Conservation (phyloP, 2,888 invertebrate species). For the Sphaeridia pumilis region DNA sequence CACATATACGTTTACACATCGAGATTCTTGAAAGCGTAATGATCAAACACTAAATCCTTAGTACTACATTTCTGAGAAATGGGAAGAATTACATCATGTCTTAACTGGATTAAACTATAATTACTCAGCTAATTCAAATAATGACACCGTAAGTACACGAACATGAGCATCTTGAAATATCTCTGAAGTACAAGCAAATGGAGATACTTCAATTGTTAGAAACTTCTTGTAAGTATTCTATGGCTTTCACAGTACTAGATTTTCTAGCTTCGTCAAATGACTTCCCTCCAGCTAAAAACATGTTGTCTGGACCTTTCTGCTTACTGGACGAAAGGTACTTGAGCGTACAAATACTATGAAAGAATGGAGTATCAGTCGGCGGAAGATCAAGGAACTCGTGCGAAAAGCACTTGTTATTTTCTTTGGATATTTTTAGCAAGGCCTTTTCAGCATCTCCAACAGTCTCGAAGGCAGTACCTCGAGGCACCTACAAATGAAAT, state of each 20-base stretch:
- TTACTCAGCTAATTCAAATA: too few relatives aligned
- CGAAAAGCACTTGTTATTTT: not conserved
- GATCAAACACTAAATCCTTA: too few relatives aligned
- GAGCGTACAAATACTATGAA: not conserved
- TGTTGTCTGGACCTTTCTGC: not conserved
- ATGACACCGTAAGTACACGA: too few relatives aligned
- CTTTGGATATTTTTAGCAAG: not conserved
- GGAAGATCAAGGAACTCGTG: not conserved
- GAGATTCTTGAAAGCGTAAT: too few relatives aligned
- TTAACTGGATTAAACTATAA: too few relatives aligned
- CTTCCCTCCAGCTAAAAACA: conserved; percentile 2
- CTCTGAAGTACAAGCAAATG: too few relatives aligned
- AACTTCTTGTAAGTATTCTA: conserved; percentile 2
- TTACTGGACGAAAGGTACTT: not conserved
- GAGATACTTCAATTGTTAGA: conserved; percentile 1
- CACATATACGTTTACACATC: too few relatives aligned
- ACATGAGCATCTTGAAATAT: too few relatives aligned
- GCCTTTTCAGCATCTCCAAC: not conserved
- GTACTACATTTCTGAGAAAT: too few relatives aligned
- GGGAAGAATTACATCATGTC: too few relatives aligned
- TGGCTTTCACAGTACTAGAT: not conserved
- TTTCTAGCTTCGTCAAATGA: not conserved
- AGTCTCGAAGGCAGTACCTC: not conserved
- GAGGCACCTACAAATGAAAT: not conserved
- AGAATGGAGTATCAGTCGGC: not conserved